phyloP scores from a whole-genome alignment of 2,797 vertebrate species.

The Chelidonichthys spinosus region DNA sequence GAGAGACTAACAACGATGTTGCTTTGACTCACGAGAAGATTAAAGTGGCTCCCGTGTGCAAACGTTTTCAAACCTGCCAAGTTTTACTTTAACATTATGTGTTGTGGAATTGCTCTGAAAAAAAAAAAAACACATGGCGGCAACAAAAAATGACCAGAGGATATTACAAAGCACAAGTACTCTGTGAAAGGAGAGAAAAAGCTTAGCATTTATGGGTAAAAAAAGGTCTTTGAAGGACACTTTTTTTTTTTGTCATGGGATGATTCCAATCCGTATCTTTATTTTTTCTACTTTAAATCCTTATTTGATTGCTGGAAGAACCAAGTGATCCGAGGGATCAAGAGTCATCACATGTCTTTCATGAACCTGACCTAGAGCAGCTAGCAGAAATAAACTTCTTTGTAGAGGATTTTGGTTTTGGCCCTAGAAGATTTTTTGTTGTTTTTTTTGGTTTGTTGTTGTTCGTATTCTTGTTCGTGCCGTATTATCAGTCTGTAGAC shows the following conservation, averaged over 20 bases:
- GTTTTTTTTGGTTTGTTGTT: slow-evolving; percentile 38
- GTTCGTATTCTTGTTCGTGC: slow-evolving; percentile 58
- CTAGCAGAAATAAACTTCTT: slow-evolving; percentile 62
- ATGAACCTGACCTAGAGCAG: slow-evolving; percentile 63
- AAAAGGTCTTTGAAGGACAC: slow-evolving; percentile 54
- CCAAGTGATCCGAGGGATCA: slow-evolving; percentile 57
- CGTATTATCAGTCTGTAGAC: slow-evolving; percentile 61
- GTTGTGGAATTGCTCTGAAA: slow-evolving; percentile 25
- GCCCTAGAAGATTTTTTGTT: slow-evolving; percentile 52
- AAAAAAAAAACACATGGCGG: slow-evolving; percentile 20
- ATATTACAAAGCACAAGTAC: slow-evolving; percentile 43
- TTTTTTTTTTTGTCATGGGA: slow-evolving; percentile 55
- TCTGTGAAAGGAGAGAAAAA: slow-evolving; percentile 39
- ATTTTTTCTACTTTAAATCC: slow-evolving; percentile 71
- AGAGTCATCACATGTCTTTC: slow-evolving; percentile 46
- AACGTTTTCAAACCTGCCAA: slow-evolving; percentile 31
- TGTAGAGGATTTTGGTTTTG: slow-evolving; percentile 63
- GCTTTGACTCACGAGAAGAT: slow-evolving; percentile 19
- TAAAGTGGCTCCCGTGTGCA: slow-evolving; percentile 21
- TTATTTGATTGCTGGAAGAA: slow-evolving; percentile 74
- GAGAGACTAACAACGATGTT: slow-evolving; percentile 28
- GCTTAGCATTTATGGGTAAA: slow-evolving; percentile 34
- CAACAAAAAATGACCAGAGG: slow-evolving; percentile 28
- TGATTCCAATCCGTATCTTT: slow-evolving; percentile 54
- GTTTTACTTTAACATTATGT: slow-evolving; percentile 23